Conservation (phyloP, 2,888 invertebrate species). For the Steinernema carpocapsae region DNA sequence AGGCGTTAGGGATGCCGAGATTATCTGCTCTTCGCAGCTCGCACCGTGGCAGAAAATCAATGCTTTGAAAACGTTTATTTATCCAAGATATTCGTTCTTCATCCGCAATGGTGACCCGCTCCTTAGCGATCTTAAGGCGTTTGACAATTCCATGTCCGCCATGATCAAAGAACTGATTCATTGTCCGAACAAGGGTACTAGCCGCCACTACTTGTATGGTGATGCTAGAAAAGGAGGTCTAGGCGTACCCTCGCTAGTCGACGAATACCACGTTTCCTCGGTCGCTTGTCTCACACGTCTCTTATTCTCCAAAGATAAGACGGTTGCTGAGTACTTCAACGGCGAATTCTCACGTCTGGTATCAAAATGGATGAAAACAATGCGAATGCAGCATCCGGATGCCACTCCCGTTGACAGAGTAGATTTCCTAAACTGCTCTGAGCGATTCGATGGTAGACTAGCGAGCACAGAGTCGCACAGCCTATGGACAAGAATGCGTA, state of each 20-base stretch:
- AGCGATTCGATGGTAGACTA: neutral
- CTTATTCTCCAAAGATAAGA: neutral
- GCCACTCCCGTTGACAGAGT: no score
- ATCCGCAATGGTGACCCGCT: no score
- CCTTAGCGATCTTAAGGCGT: no score
- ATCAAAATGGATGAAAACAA: no score
- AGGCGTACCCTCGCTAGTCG: neutral
- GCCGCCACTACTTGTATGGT: neutral
- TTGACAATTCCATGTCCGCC: neutral
- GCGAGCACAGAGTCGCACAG: neutral
- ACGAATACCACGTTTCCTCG: neutral
- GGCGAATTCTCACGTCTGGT: no score
- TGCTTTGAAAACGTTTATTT: neutral
- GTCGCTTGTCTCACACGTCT: neutral
- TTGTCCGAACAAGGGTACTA: neutral
- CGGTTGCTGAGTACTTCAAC: no score
- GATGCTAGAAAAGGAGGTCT: no score
- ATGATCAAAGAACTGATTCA: neutral
- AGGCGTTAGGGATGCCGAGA: neutral
- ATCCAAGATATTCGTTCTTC: neutral
- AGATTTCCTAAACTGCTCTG: constrained; percentile 11
- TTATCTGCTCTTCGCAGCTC: neutral
- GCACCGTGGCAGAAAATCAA: neutral
- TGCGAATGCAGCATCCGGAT: no score
- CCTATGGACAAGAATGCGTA: neutral